A percentile compares a stretch with the other conserved stretches of the same genome.
Conservation (phyloP, 2,113 vertebrate species). For the Alces alces region DNA sequence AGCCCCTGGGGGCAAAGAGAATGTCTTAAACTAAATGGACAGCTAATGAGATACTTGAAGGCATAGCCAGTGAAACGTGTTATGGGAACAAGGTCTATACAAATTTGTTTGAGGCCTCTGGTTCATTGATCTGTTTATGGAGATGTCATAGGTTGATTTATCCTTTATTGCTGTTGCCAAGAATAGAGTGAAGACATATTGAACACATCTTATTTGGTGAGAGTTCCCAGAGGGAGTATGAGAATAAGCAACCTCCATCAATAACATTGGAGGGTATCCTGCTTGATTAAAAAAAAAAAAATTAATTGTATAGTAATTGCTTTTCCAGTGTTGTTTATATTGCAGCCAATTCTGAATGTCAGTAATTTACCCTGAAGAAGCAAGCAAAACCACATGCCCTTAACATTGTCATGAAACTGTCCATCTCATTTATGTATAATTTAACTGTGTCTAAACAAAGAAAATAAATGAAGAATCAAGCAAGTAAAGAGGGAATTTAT, state of each 20-base stretch:
- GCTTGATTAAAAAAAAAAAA: conserved; percentile 11
- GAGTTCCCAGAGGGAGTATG: background rate
- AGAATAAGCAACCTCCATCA: background rate
- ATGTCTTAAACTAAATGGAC: background rate
- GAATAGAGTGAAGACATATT: background rate
- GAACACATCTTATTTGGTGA: conserved; percentile 7
- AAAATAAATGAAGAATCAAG: conserved; percentile 8
- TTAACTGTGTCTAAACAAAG: conserved; percentile 27
- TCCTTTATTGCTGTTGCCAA: background rate
- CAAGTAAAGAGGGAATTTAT: background rate
- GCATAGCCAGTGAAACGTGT: background rate
- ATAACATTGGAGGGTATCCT: background rate
- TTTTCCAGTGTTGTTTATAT: background rate
- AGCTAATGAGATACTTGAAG: conserved; percentile 37
- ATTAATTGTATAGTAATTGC: conserved; percentile 23
- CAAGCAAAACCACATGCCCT: conserved; percentile 14
- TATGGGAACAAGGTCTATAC: background rate
- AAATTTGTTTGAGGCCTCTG: background rate
- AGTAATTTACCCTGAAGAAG: conserved; percentile 33
- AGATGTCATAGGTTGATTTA: background rate
- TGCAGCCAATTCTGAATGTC: background rate
- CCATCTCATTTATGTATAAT: background rate
- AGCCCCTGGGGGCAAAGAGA: background rate
- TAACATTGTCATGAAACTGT: background rate
- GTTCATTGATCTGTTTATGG: conserved; percentile 40